Evolutionary conservation across 2,797 vertebrate genomes (phyloP).

Genomic region (Danionella dracula): DNA sequence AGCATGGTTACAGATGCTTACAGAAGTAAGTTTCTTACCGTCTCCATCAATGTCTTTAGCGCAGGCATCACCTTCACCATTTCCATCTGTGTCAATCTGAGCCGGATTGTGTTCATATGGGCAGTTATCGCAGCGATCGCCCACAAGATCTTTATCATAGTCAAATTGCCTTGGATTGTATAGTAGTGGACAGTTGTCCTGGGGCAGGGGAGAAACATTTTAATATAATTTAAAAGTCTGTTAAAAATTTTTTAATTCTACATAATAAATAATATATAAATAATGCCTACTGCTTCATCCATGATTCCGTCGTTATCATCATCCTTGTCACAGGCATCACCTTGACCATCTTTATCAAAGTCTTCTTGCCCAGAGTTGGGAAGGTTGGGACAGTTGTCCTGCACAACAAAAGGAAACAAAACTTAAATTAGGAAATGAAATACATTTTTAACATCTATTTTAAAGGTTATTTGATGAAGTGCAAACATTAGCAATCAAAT

Average conservation of each 20-base stretch:
- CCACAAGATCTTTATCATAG: conserved; percentile 96
- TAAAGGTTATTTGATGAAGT: background rate
- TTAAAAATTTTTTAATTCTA: too few species aligned
- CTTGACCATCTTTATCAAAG: conserved; percentile 92
- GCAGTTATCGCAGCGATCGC: conserved; percentile 96
- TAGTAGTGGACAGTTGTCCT: conserved; percentile 96
- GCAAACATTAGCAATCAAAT: background rate
- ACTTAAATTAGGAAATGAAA: background rate
- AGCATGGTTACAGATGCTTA: too few species aligned
- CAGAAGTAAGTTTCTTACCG: conserved; percentile 76
- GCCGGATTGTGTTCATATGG: conserved; percentile 93
- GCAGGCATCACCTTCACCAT: conserved; percentile 92
- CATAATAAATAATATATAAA: background rate
- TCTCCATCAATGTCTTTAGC: conserved; percentile 97
- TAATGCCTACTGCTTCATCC: conserved; percentile 82
- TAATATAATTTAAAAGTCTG: too few species aligned
- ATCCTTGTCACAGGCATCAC: conserved; percentile 94
- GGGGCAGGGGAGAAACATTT: conserved; percentile 4
- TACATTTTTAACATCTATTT: too few species aligned
- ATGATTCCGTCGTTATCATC: conserved; percentile 92
- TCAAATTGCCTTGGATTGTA: conserved; percentile 95
- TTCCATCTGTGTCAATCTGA: conserved; percentile 92
- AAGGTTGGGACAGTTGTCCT: conserved; percentile 95
- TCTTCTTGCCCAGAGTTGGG: conserved; percentile 98
- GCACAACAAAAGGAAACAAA: background rate